Evolutionary conservation across 1,140 invertebrate genomes (phyloP).

Genomic region (Drosophila prosaltans): DNA sequence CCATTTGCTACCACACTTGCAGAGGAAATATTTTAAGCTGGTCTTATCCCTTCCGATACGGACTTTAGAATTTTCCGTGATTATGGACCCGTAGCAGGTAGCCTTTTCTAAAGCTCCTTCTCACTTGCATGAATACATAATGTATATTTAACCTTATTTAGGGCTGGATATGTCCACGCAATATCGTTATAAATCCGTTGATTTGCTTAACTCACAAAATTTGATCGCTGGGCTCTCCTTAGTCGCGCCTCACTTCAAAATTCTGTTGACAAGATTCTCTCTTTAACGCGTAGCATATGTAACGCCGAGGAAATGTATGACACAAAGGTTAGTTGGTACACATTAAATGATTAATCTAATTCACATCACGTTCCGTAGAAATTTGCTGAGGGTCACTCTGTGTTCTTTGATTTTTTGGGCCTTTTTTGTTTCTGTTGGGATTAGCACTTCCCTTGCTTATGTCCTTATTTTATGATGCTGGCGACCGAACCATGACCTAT

Average conservation of each 20-base stretch:
- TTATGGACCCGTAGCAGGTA: constrained; percentile 85
- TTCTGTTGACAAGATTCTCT: constrained; percentile 90
- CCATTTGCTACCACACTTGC: constrained; percentile 92
- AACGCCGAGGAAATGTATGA: constrained; percentile 86
- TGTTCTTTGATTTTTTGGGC: constrained; percentile 92
- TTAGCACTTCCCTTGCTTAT: constrained; percentile 84
- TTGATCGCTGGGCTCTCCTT: constrained; percentile 90
- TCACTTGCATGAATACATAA: neutral
- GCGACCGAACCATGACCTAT: constrained; percentile 87
- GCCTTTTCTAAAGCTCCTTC: neutral
- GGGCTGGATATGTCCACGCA: constrained; percentile 94
- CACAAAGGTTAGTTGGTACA: constrained; percentile 41
- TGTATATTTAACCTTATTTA: neutral
- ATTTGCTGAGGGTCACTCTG: constrained; percentile 84
- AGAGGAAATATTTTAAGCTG: constrained; percentile 92
- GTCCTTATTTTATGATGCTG: constrained; percentile 78
- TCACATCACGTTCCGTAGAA: constrained; percentile 27
- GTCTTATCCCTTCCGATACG: constrained; percentile 93
- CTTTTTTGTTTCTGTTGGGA: constrained; percentile 88
- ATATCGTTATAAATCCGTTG: constrained; percentile 87
- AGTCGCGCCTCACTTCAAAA: constrained; percentile 91
- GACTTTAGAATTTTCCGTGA: constrained; percentile 92
- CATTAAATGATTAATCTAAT: neutral
- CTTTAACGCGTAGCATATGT: constrained; percentile 87
- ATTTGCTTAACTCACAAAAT: constrained; percentile 95